Evolutionary conservation across 2,888 invertebrate genomes (phyloP).

Genomic region (Drosophila imparisetae): DNA sequence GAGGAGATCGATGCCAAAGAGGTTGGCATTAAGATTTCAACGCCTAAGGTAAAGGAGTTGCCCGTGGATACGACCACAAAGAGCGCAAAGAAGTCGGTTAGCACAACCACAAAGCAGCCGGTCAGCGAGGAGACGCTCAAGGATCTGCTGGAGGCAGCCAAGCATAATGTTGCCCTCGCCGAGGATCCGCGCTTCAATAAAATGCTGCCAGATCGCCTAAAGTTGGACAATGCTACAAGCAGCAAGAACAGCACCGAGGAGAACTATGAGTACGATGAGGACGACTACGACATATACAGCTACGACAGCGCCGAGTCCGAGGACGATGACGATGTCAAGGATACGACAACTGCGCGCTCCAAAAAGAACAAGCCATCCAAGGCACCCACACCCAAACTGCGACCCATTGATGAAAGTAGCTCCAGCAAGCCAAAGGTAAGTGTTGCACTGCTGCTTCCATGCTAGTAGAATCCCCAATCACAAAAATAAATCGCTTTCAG

Average conservation of each 20-base stretch:
- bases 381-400: conserved; percentile 52
- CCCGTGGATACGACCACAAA: conserved; percentile 50
- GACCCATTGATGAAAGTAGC: conserved; percentile 53
- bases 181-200: conserved; percentile 82
- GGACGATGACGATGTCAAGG: conserved; percentile 56
- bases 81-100: conserved; percentile 23
- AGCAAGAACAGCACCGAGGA: conserved; percentile 62
- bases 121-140: conserved; percentile 73
- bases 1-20: conserved; percentile 47
- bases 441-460: background rate
- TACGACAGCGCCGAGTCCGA: conserved; percentile 52
- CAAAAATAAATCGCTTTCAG: conserved; percentile 26
- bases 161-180: conserved; percentile 74
- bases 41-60: conserved; percentile 71
- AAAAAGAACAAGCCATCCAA: conserved; percentile 64
- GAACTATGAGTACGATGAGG: conserved; percentile 74
- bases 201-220: conserved; percentile 77
- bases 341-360: conserved; percentile 49
- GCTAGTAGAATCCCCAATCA: background rate
- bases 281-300: conserved; percentile 77
- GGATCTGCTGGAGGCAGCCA: conserved; percentile 82
- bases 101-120: conserved; percentile 52
- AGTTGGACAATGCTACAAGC: conserved; percentile 53
- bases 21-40: conserved; percentile 74
- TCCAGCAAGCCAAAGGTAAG: conserved; percentile 55